Conservation (phyloP, 2,113 vertebrate genomes). For the Otus sunia region DNA sequence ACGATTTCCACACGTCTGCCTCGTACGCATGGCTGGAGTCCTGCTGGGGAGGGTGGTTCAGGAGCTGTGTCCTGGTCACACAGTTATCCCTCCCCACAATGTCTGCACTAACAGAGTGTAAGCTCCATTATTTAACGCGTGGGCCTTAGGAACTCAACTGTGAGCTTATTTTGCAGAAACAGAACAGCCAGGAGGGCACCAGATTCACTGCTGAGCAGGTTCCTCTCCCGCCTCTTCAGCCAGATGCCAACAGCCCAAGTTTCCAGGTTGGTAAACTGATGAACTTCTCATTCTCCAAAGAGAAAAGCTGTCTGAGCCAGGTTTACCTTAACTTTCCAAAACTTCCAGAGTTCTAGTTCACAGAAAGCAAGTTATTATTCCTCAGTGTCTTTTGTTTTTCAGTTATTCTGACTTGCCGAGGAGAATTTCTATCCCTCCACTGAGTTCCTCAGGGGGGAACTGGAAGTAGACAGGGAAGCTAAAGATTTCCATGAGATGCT, state of each 20-base stretch:
- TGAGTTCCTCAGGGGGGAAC: background rate
- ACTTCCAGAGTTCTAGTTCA: background rate
- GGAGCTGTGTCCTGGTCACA: background rate
- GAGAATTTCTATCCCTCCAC: background rate
- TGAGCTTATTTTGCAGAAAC: background rate
- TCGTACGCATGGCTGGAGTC: background rate
- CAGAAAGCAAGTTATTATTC: background rate
- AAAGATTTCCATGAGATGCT: background rate
- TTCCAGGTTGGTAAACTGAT: background rate
- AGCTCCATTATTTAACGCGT: background rate
- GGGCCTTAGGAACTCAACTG: background rate
- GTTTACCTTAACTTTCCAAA: background rate
- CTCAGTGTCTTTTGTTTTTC: background rate
- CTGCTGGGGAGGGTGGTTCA: background rate
- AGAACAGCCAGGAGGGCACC: background rate
- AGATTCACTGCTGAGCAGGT: background rate
- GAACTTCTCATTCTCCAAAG: background rate
- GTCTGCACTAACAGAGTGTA: background rate
- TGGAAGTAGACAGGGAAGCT: background rate
- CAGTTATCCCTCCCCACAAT: background rate
- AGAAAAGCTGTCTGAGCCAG: background rate
- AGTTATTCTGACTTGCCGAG: background rate
- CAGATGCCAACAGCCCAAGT: background rate
- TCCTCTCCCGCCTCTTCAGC: background rate
- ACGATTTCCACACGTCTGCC: background rate